A percentile compares a stretch with the other conserved stretches of the same genome.
phyloP scores from a whole-genome alignment of 35 echinoderm and acorn worm genomes.

The Stichopus chloronotus region DNA sequence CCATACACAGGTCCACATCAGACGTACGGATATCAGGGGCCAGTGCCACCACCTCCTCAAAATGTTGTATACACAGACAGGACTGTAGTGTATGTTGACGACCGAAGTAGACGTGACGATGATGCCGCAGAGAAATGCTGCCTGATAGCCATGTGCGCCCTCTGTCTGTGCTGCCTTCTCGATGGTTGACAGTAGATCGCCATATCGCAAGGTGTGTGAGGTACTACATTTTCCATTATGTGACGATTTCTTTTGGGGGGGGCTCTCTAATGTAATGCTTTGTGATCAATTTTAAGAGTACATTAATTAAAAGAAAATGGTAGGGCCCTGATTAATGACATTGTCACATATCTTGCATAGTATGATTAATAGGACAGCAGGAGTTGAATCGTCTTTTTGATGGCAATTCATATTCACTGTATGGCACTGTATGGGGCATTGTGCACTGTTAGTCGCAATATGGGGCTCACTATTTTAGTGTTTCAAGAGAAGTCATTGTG shows the following conservation, averaged over 20 bases:
- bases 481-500: too few relatives aligned
- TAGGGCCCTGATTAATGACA: too few relatives aligned
- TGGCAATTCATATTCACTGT: too few relatives aligned
- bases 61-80: slow-evolving; percentile 56
- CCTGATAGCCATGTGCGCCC: slow-evolving; percentile 58
- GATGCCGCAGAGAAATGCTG: slow-evolving; percentile 52
- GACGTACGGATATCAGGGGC: slow-evolving; percentile 36
- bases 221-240: neutral
- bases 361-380: too few relatives aligned
- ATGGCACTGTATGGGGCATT: too few relatives aligned
- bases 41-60: slow-evolving; percentile 34
- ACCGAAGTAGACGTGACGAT: slow-evolving; percentile 6
- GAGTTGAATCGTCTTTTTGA: too few relatives aligned
- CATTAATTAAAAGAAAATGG: too few relatives aligned
- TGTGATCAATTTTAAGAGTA: too few relatives aligned
- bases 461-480: too few relatives aligned
- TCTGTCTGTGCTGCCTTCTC: slow-evolving; percentile 52
- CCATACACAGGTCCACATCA: slow-evolving; percentile 26
- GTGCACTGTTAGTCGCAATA: too few relatives aligned
- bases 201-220: neutral
- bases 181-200: neutral
- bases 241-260: neutral
- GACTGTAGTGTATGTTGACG: slow-evolving; percentile 48
- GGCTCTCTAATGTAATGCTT: too few relatives aligned
- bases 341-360: too few relatives aligned